Evolutionary conservation across 2,888 invertebrate genomes (phyloP), one percentile per base, ranked within the genome.

Genomic region (Sipunculus nudus): DNA sequence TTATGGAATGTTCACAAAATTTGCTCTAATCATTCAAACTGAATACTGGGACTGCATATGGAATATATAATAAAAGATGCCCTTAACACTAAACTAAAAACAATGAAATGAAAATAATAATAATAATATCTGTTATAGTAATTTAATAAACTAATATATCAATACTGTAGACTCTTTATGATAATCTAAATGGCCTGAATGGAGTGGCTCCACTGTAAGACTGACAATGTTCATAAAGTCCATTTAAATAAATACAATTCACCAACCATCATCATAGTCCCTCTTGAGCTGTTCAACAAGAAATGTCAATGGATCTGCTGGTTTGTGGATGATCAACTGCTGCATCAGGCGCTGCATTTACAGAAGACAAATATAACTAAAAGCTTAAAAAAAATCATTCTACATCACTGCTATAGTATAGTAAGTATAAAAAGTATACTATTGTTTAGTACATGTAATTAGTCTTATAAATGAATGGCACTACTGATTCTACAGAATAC

Each of bases 321-420:
- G 84, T 53, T 77, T 77, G 61, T 76, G 65, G 29, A 82, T 70
- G 6, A 84, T 69, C 38, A 84, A 67, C 58, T 80, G 78, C 50
- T 81, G 78, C 56, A 84, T 61, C 35, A 84, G 63, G 54, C 78
- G 70, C 83, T 84, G 71, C 35, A 76, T n/a, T n/a, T n/a, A n/a
- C n/a, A n/a, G n/a, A n/a, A n/a, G n/a, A n/a, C n/a, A n/a, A n/a
- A n/a, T n/a, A n/a, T 69, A 26, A 43, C 38, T 35, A 63, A 64
- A 41, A 21, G 19, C 21, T 16, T 43, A 41, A 4, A 32, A 48
- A 29, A 57, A 10, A 16, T 46, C 1, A 57, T 38, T 55, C 56
- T 6, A 41, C 6, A 8, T 26, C 31, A 43, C 13, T 16, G 19
- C 21, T 16, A 13, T n/a, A n/a, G n/a, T 13, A 21, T 21, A 10